Percentiles rank a stretch among this genome's conserved stretches.
These are phyloP conservation scores for Bursaphelenchus okinawaensis DNA, from an alignment of 2,888 invertebrate species.

Conservation along the genomic window DNA sequence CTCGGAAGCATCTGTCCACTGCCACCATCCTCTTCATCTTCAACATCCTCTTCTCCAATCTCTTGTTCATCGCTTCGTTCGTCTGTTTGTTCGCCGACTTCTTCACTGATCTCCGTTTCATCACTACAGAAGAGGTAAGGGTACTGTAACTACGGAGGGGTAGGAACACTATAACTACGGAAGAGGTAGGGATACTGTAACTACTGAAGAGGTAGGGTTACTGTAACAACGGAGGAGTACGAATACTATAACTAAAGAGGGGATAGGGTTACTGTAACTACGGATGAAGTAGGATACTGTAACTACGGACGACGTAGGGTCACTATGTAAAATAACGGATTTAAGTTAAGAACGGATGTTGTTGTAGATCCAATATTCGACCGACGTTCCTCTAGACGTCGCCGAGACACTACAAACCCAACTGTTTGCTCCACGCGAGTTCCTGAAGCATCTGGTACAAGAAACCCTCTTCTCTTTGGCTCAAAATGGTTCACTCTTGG, in stretches of 20 bases:
- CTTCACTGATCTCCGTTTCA: conserved; percentile 17
- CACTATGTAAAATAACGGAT: background rate
- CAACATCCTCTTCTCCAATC: conserved; percentile 52
- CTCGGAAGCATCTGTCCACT: conserved; percentile 46
- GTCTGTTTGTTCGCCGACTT: conserved; percentile 46
- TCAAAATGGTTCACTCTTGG: conserved; percentile 50
- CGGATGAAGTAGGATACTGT: background rate
- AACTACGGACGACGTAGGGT: no score
- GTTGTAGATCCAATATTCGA: conserved; percentile 18
- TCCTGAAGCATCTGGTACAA: conserved; percentile 49
- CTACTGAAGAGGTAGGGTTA: background rate
- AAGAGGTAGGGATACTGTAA: no score
- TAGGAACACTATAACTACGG: background rate
- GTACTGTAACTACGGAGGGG: background rate
- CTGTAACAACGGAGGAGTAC: no score
- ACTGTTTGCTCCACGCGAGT: conserved; percentile 47
- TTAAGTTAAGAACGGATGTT: background rate
- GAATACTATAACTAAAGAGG: background rate
- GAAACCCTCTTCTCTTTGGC: conserved; percentile 54
- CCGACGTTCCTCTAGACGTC: conserved; percentile 33
- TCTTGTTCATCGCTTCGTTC: conserved; percentile 52
- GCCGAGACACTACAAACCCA: conserved; percentile 55
- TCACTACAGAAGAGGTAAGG: background rate
- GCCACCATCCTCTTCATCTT: conserved; percentile 48
- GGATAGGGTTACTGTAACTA: no score